Percentiles rank a stretch among this genome's conserved stretches.
phyloP scores from a whole-genome alignment of 2,113 vertebrate genomes.

The Onychostruthus taczanowskii region DNA sequence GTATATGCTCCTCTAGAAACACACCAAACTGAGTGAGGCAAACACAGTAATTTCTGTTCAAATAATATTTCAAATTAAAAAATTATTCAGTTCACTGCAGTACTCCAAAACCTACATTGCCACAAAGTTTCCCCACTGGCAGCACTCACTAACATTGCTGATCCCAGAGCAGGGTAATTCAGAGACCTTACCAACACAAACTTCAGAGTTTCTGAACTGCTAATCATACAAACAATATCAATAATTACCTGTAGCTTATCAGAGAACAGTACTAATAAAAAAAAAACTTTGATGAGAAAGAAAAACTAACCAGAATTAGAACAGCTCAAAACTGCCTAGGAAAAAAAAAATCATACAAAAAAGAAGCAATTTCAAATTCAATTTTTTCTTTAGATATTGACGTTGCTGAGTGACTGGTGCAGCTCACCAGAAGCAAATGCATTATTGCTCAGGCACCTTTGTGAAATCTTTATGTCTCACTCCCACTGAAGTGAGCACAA shows the following conservation, averaged over 20 bases:
- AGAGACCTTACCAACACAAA: neutral
- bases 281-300: neutral
- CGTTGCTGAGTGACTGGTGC: neutral
- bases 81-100: neutral
- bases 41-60: neutral
- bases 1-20: neutral
- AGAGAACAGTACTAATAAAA: neutral
- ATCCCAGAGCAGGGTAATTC: neutral
- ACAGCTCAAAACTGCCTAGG: neutral
- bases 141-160: neutral
- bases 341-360: neutral
- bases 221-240: neutral
- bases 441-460: neutral
- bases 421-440: neutral
- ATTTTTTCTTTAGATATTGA: neutral
- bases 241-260: neutral
- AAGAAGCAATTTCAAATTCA: neutral
- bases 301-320: neutral
- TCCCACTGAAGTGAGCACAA: neutral
- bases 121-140: neutral
- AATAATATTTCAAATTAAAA: neutral
- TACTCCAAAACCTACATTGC: neutral
- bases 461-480: neutral
- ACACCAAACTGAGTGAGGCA: neutral
- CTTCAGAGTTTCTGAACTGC: neutral